A percentile compares a stretch with the other conserved stretches of the same genome.
phyloP scores from a whole-genome alignment of 2,888 invertebrate genomes.

The Cheilosia urbana region DNA sequence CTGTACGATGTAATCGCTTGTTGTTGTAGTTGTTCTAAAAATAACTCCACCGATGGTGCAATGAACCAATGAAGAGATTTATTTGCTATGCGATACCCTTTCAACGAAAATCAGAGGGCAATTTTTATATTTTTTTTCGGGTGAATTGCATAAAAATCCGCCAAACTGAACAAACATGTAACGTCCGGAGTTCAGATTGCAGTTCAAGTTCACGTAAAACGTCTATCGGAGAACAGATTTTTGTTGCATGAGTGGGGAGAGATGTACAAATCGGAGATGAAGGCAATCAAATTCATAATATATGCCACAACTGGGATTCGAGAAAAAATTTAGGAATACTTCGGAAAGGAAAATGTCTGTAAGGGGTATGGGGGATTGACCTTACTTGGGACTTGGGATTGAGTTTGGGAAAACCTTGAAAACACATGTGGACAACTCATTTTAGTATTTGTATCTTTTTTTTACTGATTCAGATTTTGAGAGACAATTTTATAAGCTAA shows the following conservation, averaged over 20 bases:
- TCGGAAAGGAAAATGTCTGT: too few species aligned
- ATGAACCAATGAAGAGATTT: background rate
- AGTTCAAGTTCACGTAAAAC: conserved; percentile 1
- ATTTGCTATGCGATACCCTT: background rate
- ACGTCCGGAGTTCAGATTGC: background rate
- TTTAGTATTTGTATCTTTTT: too few species aligned
- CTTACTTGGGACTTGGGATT: too few species aligned
- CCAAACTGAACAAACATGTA: background rate
- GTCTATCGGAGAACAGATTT: background rate
- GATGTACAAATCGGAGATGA: too few species aligned
- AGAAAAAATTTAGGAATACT: too few species aligned
- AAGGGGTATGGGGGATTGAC: too few species aligned
- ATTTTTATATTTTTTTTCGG: background rate
- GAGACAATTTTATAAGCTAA: too few species aligned
- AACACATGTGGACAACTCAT: too few species aligned
- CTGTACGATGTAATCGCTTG: background rate
- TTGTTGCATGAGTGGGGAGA: background rate
- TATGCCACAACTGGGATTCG: too few species aligned
- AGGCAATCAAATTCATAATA: too few species aligned
- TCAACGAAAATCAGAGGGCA: background rate
- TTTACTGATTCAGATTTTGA: too few species aligned
- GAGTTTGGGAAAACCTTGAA: too few species aligned
- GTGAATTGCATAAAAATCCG: background rate
- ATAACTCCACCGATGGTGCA: background rate
- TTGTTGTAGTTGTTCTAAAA: background rate